These are phyloP conservation scores for Melanotaenia parkinsoni DNA, from an alignment of 2,797 vertebrate species.

Conservation along the genomic window DNA sequence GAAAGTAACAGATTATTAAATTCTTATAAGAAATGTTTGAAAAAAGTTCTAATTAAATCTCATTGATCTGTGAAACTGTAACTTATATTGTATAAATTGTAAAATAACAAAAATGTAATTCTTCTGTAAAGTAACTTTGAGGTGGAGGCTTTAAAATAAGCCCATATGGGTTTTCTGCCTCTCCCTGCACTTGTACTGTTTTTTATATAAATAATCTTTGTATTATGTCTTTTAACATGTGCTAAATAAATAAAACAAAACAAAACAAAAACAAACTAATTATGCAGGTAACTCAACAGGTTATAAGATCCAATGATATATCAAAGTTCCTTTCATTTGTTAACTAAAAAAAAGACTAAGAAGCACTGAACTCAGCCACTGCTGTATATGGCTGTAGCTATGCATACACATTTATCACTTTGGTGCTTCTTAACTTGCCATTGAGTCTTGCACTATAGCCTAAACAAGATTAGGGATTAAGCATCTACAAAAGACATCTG, in stretches of 20 bases:
- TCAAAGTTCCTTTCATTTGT: not conserved
- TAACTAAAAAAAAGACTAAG: not conserved
- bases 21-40: no score
- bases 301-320: slow-evolving; percentile 18
- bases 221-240: no score
- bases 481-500: slow-evolving; percentile 33
- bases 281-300: slow-evolving; percentile 13
- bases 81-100: no score
- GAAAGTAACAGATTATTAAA: no score
- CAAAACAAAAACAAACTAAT: not conserved
- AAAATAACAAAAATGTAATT: no score
- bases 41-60: no score
- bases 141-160: no score
- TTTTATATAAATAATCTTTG: no score
- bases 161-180: no score
- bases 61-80: no score
- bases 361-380: not conserved
- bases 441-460: slow-evolving; percentile 4
- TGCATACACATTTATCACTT: not conserved
- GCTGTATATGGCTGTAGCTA: not conserved
- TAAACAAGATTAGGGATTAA: slow-evolving; percentile 28
- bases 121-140: no score
- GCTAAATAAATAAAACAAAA: not conserved
- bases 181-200: no score
- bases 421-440: not conserved